phyloP scores from a whole-genome alignment of 2,113 vertebrate genomes.

The Ranitomeya variabilis region DNA sequence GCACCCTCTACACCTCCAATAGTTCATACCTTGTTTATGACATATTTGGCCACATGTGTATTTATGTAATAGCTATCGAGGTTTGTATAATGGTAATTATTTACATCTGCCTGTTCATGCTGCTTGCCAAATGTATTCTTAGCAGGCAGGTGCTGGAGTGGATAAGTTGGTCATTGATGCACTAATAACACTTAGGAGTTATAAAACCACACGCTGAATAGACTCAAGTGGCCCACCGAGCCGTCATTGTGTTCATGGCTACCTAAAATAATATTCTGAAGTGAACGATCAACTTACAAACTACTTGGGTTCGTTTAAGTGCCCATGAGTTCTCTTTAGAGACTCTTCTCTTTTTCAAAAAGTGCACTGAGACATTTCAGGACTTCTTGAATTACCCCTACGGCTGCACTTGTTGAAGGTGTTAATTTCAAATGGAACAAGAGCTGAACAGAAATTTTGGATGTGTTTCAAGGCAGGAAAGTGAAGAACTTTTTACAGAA shows the following conservation, averaged over 20 bases:
- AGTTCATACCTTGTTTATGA: neutral
- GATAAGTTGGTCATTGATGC: slow-evolving; percentile 35
- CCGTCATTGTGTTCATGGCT: slow-evolving; percentile 51
- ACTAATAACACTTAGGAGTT: slow-evolving; percentile 39
- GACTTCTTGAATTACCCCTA: slow-evolving; percentile 58
- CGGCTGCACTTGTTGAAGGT: slow-evolving; percentile 57
- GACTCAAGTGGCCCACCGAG: slow-evolving; percentile 40
- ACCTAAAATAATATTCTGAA: slow-evolving; percentile 56
- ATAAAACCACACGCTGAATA: slow-evolving; percentile 28
- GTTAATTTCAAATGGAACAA: slow-evolving; percentile 60
- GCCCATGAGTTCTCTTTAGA: slow-evolving; percentile 55
- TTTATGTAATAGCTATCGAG: neutral
- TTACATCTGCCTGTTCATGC: neutral
- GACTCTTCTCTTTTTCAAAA: slow-evolving; percentile 57
- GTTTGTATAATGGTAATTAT: neutral
- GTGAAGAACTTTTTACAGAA: slow-evolving; percentile 54
- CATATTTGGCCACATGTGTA: neutral
- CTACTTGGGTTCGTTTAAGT: slow-evolving; percentile 49
- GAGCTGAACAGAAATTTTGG: slow-evolving; percentile 55
- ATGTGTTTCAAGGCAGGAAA: slow-evolving; percentile 54
- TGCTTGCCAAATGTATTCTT: neutral
- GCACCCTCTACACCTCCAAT: neutral
- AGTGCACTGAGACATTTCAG: slow-evolving; percentile 56
- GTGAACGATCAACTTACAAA: slow-evolving; percentile 55
- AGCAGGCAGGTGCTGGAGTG: slow-evolving; percentile 1